These are phyloP conservation scores for Cataglyphis livida DNA, from an alignment of 2,888 invertebrate genomes.

Conservation along the genomic window DNA sequence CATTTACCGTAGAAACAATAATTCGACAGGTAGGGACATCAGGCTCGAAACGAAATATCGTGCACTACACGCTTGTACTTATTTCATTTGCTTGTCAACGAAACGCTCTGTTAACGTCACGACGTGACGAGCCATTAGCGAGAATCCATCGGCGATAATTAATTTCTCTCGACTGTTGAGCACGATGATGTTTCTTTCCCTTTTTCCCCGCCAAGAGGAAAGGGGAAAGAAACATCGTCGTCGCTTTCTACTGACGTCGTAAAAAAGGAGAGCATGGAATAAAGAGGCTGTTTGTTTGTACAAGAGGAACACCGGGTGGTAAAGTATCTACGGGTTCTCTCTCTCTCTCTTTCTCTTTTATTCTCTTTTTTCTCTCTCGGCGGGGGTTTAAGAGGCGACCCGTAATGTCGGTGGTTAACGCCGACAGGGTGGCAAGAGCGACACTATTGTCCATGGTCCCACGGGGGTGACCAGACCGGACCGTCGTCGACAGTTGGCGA, in stretches of 20 bases:
- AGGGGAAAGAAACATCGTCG: slow-evolving; percentile 28
- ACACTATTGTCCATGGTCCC: slow-evolving; percentile 77
- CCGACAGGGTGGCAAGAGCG: slow-evolving; percentile 66
- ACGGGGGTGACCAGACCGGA: slow-evolving; percentile 70
- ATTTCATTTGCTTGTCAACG: slow-evolving; percentile 32
- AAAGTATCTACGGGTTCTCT: slow-evolving; percentile 53
- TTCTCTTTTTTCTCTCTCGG: slow-evolving; percentile 3
- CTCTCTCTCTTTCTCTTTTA: background rate
- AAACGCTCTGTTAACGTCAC: slow-evolving; percentile 35
- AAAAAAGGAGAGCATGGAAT: slow-evolving; percentile 45
- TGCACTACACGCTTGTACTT: slow-evolving; percentile 1
- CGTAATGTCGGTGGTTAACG: slow-evolving; percentile 69
- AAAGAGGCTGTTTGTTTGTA: slow-evolving; percentile 54
- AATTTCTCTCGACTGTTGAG: slow-evolving; percentile 11
- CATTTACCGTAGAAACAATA: slow-evolving; percentile 17
- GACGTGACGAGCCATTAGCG: background rate
- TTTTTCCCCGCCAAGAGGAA: background rate
- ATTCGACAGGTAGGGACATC: slow-evolving; percentile 16
- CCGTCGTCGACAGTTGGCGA: slow-evolving; percentile 79
- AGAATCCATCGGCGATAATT: slow-evolving; percentile 42
- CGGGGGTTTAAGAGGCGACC: slow-evolving; percentile 62
- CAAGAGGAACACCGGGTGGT: slow-evolving; percentile 50
- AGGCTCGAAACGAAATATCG: background rate
- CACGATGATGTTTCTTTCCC: background rate
- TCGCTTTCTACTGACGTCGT: slow-evolving; percentile 7